phyloP scores from a whole-genome alignment of 1,140 invertebrate species.

The Meteorus sp. region DNA sequence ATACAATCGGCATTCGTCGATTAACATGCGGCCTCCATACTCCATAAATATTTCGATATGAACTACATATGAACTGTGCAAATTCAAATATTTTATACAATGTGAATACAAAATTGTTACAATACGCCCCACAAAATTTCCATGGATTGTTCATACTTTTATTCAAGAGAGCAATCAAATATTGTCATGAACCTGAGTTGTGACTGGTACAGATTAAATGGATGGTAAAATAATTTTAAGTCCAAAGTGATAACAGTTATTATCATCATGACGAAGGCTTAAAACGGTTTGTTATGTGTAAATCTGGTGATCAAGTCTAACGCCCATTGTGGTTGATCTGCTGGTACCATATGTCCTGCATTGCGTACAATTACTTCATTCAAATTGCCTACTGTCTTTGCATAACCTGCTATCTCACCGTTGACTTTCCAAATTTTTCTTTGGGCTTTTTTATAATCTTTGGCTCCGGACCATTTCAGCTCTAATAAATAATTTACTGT shows the following conservation, averaged over 20 bases:
- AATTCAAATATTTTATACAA: too few relatives aligned
- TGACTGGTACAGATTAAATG: too few relatives aligned
- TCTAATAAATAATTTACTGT: slow-evolving; percentile 73
- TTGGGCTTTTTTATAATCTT: slow-evolving; percentile 67
- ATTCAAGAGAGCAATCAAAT: too few relatives aligned
- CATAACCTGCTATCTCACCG: slow-evolving; percentile 75
- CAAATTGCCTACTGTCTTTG: slow-evolving; percentile 71
- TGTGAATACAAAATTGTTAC: too few relatives aligned
- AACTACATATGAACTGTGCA: too few relatives aligned
- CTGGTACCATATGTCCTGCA: slow-evolving; percentile 83
- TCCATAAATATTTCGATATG: too few relatives aligned
- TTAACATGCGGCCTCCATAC: too few relatives aligned
- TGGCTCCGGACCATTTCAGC: slow-evolving; percentile 69
- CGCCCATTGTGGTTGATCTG: slow-evolving; percentile 78
- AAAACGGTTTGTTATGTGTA: slow-evolving; percentile 66
- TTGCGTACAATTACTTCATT: slow-evolving; percentile 79
- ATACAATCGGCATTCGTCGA: too few relatives aligned
- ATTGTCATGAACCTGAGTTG: too few relatives aligned
- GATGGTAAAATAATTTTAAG: neutral
- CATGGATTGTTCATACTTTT: too few relatives aligned
- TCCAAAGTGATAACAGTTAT: neutral
- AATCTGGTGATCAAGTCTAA: slow-evolving; percentile 78
- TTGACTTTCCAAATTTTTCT: slow-evolving; percentile 72
- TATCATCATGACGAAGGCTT: too few relatives aligned
- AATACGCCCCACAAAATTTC: too few relatives aligned